Percentiles rank a stretch among this genome's conserved stretches.
These are phyloP conservation scores for Dicranocentrus wangi DNA, from an alignment of 2,888 invertebrate species.

Conservation along the genomic window DNA sequence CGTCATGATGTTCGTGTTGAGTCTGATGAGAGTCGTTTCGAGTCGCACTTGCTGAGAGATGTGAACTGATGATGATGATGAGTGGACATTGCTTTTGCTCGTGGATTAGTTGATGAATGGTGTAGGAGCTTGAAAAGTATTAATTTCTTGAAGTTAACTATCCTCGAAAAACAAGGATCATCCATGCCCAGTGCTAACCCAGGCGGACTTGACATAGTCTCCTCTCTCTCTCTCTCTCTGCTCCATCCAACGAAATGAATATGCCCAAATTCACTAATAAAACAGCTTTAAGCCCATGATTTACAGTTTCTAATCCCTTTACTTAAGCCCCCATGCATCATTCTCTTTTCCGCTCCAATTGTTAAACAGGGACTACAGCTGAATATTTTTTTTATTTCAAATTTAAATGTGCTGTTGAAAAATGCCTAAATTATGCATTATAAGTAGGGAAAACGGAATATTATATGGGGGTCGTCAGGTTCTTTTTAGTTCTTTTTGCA, in stretches of 20 bases:
- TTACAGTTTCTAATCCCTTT: conserved; percentile 57
- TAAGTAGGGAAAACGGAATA: too few species aligned
- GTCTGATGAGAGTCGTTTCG: conserved; percentile 8
- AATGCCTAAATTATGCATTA: too few species aligned
- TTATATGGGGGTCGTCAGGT: too few species aligned
- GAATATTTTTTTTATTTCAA: too few species aligned
- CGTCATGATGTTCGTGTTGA: conserved; percentile 23
- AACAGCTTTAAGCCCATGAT: conserved; percentile 42
- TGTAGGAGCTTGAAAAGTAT: conserved; percentile 62
- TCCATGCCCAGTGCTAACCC: conserved; percentile 58
- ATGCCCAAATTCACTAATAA: neutral
- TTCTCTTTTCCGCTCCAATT: conserved; percentile 31
- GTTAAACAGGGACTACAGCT: too few species aligned
- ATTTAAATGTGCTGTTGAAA: too few species aligned
- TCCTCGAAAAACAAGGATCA: conserved; percentile 55
- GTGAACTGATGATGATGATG: conserved; percentile 48
- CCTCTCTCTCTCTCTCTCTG: too few species aligned
- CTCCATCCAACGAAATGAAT: neutral
- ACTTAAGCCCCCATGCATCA: conserved; percentile 32
- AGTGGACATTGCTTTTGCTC: conserved; percentile 36
- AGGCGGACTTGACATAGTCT: conserved; percentile 29
- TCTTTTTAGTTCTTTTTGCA: neutral
- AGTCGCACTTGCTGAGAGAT: conserved; percentile 19
- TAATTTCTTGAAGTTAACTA: conserved; percentile 59
- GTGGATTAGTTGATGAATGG: conserved; percentile 62